A percentile compares a stretch with the other conserved stretches of the same genome.
Evolutionary conservation across 2,888 invertebrate species (phyloP).

Genomic region (Brachypterus glaber): DNA sequence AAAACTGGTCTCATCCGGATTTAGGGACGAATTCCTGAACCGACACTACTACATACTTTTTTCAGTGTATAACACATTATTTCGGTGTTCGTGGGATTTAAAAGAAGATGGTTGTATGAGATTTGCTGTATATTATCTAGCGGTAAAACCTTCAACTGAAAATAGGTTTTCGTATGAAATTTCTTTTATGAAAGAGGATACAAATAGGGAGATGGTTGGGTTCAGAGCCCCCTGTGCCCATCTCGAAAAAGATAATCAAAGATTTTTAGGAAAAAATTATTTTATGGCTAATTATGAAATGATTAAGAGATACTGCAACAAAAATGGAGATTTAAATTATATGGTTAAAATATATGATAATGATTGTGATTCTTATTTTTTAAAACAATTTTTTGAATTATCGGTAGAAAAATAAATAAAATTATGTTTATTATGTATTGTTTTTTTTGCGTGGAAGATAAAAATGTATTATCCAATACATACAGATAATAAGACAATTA

Average conservation of each 20-base stretch:
- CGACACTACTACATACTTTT: conserved; percentile 18
- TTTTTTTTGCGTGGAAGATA: too few relatives aligned
- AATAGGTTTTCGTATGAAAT: conserved; percentile 11
- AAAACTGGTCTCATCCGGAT: conserved; percentile 17
- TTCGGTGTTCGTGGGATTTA: conserved; percentile 24
- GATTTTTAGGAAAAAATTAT: conserved; percentile 8
- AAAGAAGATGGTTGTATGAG: conserved; percentile 21
- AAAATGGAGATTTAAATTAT: conserved; percentile 14
- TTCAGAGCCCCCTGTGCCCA: conserved; percentile 10
- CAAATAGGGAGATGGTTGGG: conserved; percentile 6
- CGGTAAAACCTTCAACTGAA: conserved; percentile 3
- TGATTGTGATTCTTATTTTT: too few relatives aligned
- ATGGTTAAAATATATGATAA: conserved; percentile 8
- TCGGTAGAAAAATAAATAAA: too few relatives aligned
- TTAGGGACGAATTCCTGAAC: conserved; percentile 7
- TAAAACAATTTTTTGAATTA: too few relatives aligned
- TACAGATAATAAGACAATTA: too few relatives aligned
- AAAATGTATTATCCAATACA: too few relatives aligned
- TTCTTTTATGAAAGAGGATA: conserved; percentile 6
- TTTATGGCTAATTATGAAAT: conserved; percentile 10
- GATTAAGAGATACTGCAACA: conserved; percentile 12
- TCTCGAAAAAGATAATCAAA: conserved; percentile 9
- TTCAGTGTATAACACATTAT: conserved; percentile 19
- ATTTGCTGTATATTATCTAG: conserved; percentile 22
- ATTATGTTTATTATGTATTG: too few relatives aligned